These are phyloP conservation scores for Drosophila meridionalis DNA, from an alignment of 2,888 invertebrate genomes.

Conservation along the genomic window DNA sequence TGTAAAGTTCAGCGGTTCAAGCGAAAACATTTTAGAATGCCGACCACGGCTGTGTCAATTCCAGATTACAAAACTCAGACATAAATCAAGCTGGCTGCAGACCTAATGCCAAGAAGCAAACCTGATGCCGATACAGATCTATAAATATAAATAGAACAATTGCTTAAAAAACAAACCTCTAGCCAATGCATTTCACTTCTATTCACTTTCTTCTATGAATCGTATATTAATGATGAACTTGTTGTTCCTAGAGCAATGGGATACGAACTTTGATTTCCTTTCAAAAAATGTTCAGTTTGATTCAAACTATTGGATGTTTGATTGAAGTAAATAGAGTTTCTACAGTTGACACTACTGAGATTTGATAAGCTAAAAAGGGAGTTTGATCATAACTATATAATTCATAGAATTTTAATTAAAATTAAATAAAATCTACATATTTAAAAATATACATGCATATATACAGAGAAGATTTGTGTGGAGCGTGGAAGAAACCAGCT, in stretches of 20 bases:
- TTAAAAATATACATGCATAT: too few relatives aligned
- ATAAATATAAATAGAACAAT: neutral
- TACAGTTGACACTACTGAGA: too few relatives aligned
- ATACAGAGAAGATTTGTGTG: too few relatives aligned
- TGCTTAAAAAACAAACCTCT: neutral
- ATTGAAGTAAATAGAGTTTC: too few relatives aligned
- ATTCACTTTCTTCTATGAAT: neutral
- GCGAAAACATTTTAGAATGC: conserved; percentile 6
- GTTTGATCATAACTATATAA: too few relatives aligned
- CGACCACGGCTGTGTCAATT: conserved; percentile 7
- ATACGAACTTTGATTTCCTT: neutral
- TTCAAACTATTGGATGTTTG: too few relatives aligned
- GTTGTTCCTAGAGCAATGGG: neutral
- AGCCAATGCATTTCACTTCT: neutral
- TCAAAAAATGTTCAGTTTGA: neutral
- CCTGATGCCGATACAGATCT: neutral
- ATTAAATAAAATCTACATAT: too few relatives aligned
- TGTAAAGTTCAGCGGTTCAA: conserved; percentile 14
- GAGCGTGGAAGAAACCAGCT: too few relatives aligned
- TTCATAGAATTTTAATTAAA: too few relatives aligned
- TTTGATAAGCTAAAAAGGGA: too few relatives aligned
- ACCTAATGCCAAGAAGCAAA: neutral
- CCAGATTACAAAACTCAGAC: conserved; percentile 2
- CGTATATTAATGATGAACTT: neutral
- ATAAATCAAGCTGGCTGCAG: neutral